Evolutionary conservation across 1,140 invertebrate genomes (phyloP), one percentile per base, ranked within the genome.

Genomic region (Microplitis demolitor): DNA sequence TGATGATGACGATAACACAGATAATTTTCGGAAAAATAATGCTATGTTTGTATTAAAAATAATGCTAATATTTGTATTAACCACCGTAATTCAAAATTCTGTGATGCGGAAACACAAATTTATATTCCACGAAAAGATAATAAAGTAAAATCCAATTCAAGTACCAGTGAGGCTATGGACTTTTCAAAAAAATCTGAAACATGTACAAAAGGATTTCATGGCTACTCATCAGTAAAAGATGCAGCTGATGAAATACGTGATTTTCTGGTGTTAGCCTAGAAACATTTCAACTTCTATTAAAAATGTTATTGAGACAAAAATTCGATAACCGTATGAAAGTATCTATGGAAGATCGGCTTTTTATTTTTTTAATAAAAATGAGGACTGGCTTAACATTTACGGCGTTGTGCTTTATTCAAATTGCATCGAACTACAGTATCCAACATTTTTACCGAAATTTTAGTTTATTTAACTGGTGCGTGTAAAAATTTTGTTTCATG

Each of bases 331-430:
- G 51, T 4, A 4, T 8, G 37, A 74, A 64, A 45, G 16, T 78
- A 50, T 50, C 35, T 3, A 76, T 45, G 61, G 61, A 76, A 69
- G 37, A 76, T 60, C 61, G 66, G 33, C 63, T 77, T 9, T 69
- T 75, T 37, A 73, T 77, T 63, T 75, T 74, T 67, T 74, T 77
- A 61, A 67, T 76, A 24, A 78, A 73, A 74, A 72, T 76, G 9
- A 73, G 74, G 53, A 68, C 58, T 54, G 74, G 69, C 16, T 14
- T 72, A 31, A 72, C 70, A 51, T 61, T 71, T 58, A 63, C 63
- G 11, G 74, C 74, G 4, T 35, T 75, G 74, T 66, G 69, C 71
- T 63, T 39, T 72, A 64, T 75, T 72, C 45, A 13, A 14, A 13
- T 14, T 72, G 4, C 64, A 69, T 45, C 45, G 74, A 35, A 71